Evolutionary conservation across 2,888 invertebrate species (phyloP).

Genomic region (Baccha elongata): DNA sequence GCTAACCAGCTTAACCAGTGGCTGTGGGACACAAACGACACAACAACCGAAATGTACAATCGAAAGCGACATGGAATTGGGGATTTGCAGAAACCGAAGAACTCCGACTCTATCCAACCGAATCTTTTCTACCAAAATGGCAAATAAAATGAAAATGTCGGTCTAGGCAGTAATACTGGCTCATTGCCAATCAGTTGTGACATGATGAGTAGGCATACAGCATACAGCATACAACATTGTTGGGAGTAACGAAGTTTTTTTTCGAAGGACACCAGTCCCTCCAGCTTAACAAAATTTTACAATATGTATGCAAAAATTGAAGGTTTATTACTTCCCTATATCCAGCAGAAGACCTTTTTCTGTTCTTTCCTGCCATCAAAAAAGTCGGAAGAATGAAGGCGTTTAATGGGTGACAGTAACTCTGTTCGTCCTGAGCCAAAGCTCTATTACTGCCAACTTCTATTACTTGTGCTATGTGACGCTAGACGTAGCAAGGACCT

Average conservation of each 20-base stretch:
- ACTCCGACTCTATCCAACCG: slow-evolving; percentile 20
- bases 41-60: slow-evolving; percentile 61
- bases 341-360: slow-evolving; percentile 40
- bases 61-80: slow-evolving; percentile 70
- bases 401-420: slow-evolving; percentile 60
- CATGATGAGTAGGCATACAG: slow-evolving; percentile 71
- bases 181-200: slow-evolving; percentile 74
- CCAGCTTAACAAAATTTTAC: slow-evolving; percentile 48
- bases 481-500: slow-evolving; percentile 39
- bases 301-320: slow-evolving; percentile 68
- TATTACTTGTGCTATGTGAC: slow-evolving; percentile 70
- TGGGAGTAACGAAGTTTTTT: slow-evolving; percentile 31
- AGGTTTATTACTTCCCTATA: slow-evolving; percentile 67
- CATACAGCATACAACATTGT: slow-evolving; percentile 3
- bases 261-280: neutral
- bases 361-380: neutral
- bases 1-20: slow-evolving; percentile 61
- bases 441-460: slow-evolving; percentile 69
- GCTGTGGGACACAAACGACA: slow-evolving; percentile 40
- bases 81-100: slow-evolving; percentile 57
- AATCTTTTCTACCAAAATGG: slow-evolving; percentile 28
- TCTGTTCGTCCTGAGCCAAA: slow-evolving; percentile 35
- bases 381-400: slow-evolving; percentile 29
- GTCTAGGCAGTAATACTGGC: slow-evolving; percentile 69
- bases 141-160: slow-evolving; percentile 64